Percentiles rank a stretch among this genome's conserved stretches.
These are phyloP conservation scores for Spea hammondii DNA, from an alignment of 2,797 vertebrate genomes.

Conservation along the genomic window DNA sequence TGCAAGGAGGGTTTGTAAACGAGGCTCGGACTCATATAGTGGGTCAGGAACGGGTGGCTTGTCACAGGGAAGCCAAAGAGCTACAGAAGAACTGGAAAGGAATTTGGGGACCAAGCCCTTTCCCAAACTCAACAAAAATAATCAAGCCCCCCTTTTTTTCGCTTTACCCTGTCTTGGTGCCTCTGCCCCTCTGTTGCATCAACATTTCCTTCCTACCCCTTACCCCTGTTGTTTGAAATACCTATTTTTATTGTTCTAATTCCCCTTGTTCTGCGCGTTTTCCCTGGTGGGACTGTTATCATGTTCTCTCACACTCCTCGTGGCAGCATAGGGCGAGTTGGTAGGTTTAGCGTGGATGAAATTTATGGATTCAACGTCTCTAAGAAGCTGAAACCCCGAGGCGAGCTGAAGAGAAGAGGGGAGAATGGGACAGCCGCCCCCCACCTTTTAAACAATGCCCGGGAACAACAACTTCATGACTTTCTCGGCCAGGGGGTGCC, in stretches of 20 bases:
- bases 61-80: neutral
- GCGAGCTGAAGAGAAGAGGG: constrained; percentile 45
- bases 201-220: neutral
- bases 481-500: constrained; percentile 65
- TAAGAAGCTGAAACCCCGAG: constrained; percentile 73
- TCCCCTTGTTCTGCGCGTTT: neutral
- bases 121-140: neutral
- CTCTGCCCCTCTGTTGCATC: neutral
- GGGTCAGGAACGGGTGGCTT: neutral
- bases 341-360: constrained; percentile 77
- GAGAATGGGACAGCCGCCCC: constrained; percentile 24
- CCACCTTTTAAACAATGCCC: constrained; percentile 61
- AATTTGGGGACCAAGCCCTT: neutral
- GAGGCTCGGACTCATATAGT: neutral
- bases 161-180: neutral
- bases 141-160: neutral
- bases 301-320: constrained; percentile 74
- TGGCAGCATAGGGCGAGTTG: constrained; percentile 26
- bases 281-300: neutral
- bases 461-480: constrained; percentile 69
- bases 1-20: neutral
- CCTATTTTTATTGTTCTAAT: neutral
- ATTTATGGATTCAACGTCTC: constrained; percentile 70
- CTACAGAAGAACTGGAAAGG: neutral
- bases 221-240: neutral